phyloP scores from a whole-genome alignment of 1,140 invertebrate species.

The Heliothis virescens region DNA sequence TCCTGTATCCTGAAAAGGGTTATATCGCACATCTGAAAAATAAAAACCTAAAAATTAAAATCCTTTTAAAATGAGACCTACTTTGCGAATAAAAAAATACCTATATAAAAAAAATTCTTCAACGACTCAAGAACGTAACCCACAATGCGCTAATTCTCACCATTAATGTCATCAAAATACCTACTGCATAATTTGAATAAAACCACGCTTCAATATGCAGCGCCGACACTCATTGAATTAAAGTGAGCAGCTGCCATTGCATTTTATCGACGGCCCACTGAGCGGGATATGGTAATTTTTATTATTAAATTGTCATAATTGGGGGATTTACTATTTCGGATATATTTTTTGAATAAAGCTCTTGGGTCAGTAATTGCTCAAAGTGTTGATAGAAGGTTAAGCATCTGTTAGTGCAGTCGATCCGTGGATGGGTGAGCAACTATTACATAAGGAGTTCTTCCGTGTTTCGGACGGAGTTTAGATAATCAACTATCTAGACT shows the following conservation, averaged over 20 bases:
- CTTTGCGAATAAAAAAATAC: too few species aligned
- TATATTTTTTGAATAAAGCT: neutral
- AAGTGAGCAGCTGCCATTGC: constrained; percentile 18
- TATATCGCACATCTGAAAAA: too few species aligned
- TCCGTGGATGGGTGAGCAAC: too few species aligned
- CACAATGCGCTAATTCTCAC: neutral
- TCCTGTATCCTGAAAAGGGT: too few species aligned
- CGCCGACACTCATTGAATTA: constrained; percentile 28
- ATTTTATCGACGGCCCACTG: constrained; percentile 32
- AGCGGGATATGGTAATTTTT: constrained; percentile 17
- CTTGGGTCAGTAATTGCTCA: neutral
- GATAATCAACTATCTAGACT: too few species aligned
- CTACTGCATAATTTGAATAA: constrained; percentile 34
- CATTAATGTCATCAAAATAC: constrained; percentile 16
- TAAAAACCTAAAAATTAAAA: too few species aligned
- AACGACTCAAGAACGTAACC: too few species aligned
- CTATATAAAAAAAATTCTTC: too few species aligned
- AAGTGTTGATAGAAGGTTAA: neutral
- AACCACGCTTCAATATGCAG: constrained; percentile 16
- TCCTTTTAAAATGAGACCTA: too few species aligned
- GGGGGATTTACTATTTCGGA: neutral
- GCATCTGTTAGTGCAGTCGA: too few species aligned
- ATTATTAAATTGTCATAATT: constrained; percentile 28
- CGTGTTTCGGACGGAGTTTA: too few species aligned
- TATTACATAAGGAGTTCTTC: too few species aligned